Evolutionary conservation across 2,797 vertebrate species (phyloP).

Genomic region (Paguma larvata): DNA sequence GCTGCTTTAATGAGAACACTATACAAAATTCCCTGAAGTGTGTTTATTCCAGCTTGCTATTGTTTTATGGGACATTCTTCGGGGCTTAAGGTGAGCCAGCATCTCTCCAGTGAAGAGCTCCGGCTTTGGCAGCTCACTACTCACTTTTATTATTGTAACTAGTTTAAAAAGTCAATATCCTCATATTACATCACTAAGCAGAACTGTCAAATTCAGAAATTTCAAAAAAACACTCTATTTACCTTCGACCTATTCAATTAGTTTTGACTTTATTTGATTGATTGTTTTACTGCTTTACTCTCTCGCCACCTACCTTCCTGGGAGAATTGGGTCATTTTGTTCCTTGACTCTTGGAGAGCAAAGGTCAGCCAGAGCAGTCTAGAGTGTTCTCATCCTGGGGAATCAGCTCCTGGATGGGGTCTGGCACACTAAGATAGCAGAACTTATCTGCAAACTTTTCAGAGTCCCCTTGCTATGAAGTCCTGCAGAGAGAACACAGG

Average conservation of each 20-base stretch:
- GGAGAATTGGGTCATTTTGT: neutral
- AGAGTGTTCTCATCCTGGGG: neutral
- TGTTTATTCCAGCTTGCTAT: neutral
- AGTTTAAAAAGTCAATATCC: neutral
- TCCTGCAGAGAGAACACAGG: neutral
- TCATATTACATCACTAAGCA: neutral
- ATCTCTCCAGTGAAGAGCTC: neutral
- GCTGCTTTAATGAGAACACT: neutral
- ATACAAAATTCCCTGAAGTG: neutral
- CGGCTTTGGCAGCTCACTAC: neutral
- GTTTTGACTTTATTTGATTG: neutral
- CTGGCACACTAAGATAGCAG: neutral
- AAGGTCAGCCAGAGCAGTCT: neutral
- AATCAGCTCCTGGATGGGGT: too few relatives aligned
- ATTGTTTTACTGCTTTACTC: neutral
- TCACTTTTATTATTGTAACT: neutral
- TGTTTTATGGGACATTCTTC: neutral
- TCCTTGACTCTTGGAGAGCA: neutral
- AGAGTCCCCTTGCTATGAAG: neutral
- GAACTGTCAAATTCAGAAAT: conserved; percentile 4
- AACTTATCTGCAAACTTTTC: neutral
- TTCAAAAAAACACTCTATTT: neutral
- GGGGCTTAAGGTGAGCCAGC: neutral
- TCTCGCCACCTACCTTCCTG: neutral
- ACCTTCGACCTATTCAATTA: neutral